Percentiles rank a stretch among this genome's conserved stretches.
phyloP scores from a whole-genome alignment of 2,113 vertebrate species.

The Heloderma charlesbogerti region DNA sequence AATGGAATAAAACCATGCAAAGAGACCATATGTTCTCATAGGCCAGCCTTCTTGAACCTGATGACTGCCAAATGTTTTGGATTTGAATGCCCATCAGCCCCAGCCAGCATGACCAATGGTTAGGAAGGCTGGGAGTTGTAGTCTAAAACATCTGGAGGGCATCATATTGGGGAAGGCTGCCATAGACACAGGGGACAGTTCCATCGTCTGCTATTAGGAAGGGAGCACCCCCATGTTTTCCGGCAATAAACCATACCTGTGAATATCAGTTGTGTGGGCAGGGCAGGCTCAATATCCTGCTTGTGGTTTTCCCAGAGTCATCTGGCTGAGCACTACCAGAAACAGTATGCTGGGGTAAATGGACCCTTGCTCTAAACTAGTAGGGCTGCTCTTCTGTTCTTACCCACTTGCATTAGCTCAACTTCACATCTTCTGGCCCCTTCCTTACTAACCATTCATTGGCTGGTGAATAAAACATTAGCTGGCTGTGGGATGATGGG shows the following conservation, averaged over 20 bases:
- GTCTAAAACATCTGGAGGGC: too few relatives aligned
- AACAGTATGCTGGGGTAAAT: background rate
- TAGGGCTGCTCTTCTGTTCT: background rate
- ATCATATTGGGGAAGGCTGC: too few relatives aligned
- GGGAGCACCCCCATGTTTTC: background rate
- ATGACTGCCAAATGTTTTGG: too few relatives aligned
- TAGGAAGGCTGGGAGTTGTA: too few relatives aligned
- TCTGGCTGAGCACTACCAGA: background rate
- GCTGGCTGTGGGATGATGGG: too few relatives aligned
- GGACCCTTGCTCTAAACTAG: background rate
- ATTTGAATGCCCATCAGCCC: too few relatives aligned
- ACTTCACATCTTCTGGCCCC: constrained; percentile 9
- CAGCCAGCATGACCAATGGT: too few relatives aligned
- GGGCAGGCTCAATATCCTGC: too few relatives aligned
- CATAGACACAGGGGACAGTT: background rate
- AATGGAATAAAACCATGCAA: background rate
- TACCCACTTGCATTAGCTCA: background rate
- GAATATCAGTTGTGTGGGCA: background rate
- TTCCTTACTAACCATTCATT: background rate
- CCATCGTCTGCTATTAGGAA: background rate
- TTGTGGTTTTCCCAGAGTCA: background rate
- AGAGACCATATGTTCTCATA: background rate
- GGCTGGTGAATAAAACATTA: too few relatives aligned
- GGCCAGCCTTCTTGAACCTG: background rate
- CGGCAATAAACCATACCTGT: background rate